Evolutionary conservation across 1,140 invertebrate genomes (phyloP), one percentile per base, ranked within the genome.

Genomic region (Drosophila lacteicornis): DNA sequence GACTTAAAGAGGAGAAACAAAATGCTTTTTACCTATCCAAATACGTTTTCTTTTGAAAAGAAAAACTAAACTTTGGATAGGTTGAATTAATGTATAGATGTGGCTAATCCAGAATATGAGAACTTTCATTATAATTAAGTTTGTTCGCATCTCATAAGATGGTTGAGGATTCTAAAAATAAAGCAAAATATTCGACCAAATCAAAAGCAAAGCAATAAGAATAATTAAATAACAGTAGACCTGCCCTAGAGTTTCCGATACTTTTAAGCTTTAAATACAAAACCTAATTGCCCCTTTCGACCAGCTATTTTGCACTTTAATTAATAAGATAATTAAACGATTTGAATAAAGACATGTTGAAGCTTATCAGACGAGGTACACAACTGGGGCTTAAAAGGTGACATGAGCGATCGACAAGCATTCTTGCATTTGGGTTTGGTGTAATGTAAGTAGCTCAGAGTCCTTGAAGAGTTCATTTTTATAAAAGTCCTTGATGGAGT

Each of bases 401-500:
- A 40, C 33, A 55, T 55, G 53, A 55, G 36, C 19, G 36, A 38
- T 22, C 17, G 51, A 55, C 33, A n/a, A 36, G 17, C 53, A 55
- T 55, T 55, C 33, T 40, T 38, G 51, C 33, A 13, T 8, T 55
- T 19, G 19, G 33, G 19, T 55, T 38, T 19, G 11, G 53, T 56
- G 19, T 40, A n/a, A 25, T 40, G 19, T 40, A 22, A 56, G 33
- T 56, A 56, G 53, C 53, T 56, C 13, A 40, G 53, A 55, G 36
- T 40, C 4, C 53, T 55, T 36, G 13, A 55, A 22, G 19, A 55
- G 53, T 56, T 56, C 7, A 13, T 43, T 42, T n/a, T 51, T 53
- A 2, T 8, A 13, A 38, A 11, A 38, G 17, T 53, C 42, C 30
- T 36, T 36, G 50, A 15, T 53, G 15, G 9, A 11, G 22, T 56